A percentile compares a stretch with the other conserved stretches of the same genome.
These are phyloP conservation scores for Hyles euphorbiae DNA, from an alignment of 1,140 invertebrate genomes.

Conservation along the genomic window DNA sequence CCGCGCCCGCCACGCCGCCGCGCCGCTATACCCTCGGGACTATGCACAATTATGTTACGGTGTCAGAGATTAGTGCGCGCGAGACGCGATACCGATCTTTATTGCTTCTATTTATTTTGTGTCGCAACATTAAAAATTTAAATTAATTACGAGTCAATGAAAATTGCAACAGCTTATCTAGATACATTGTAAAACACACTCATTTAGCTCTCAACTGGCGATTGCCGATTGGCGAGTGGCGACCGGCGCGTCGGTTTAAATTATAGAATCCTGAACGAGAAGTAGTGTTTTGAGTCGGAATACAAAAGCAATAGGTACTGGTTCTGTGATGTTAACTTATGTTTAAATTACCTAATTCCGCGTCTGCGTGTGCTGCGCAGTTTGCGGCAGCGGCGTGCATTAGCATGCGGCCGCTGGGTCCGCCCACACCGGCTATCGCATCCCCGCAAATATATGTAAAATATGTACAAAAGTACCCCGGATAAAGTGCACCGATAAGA, in stretches of 20 bases:
- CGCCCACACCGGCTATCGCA: constrained; percentile 59
- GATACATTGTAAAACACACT: background rate
- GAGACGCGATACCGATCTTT: constrained; percentile 30
- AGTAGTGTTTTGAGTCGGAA: constrained; percentile 1
- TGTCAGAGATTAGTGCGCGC: constrained; percentile 41
- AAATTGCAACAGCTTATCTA: constrained; percentile 3
- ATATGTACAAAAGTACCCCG: constrained; percentile 63
- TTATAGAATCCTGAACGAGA: background rate
- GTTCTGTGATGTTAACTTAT: constrained; percentile 6
- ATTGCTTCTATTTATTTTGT: constrained; percentile 31
- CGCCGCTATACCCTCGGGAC: constrained; percentile 52
- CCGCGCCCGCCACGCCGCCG: background rate
- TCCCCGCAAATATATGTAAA: constrained; percentile 65
- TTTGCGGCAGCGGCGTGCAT: constrained; percentile 41
- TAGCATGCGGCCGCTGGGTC: constrained; percentile 50
- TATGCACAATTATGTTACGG: constrained; percentile 58
- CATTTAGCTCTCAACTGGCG: background rate
- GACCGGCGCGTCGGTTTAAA: background rate
- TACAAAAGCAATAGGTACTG: constrained; percentile 3
- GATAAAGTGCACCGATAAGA: constrained; percentile 68
- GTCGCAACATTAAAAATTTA: constrained; percentile 6
- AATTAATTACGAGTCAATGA: constrained; percentile 1
- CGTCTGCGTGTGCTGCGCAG: constrained; percentile 24
- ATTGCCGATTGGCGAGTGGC: background rate
- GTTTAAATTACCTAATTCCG: constrained; percentile 27